Conservation (phyloP, 2,888 invertebrate genomes). For the Drosophila pseudotalamancana region DNA sequence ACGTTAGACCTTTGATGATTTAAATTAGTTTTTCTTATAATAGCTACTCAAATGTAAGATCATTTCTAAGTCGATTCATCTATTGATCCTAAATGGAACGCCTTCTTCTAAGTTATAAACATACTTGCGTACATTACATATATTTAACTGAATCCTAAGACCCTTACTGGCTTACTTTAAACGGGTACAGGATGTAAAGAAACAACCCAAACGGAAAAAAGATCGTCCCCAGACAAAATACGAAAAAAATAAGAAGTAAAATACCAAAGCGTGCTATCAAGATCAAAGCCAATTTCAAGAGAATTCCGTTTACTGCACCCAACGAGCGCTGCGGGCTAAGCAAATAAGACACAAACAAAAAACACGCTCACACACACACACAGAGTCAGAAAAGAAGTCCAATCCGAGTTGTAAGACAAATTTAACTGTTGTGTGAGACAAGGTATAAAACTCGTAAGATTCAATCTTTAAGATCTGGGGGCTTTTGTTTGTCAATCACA, state of each 20-base stretch:
- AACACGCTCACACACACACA: conserved; percentile 1
- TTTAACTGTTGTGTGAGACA: conserved; percentile 39
- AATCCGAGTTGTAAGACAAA: conserved; percentile 21
- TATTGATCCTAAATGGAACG: no score
- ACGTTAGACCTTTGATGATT: no score
- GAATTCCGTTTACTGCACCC: conserved; percentile 58
- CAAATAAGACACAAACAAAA: conserved; percentile 35
- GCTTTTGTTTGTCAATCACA: conserved; percentile 9
- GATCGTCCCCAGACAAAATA: not conserved
- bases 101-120: no score
- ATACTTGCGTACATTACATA: no score
- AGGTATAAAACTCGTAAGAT: conserved; percentile 35
- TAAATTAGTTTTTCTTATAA: no score
- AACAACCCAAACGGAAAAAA: not conserved
- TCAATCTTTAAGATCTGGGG: conserved; percentile 23
- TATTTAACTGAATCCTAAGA: no score
- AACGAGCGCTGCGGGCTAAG: conserved; percentile 15
- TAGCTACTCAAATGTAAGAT: no score
- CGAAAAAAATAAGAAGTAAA: conserved; percentile 20
- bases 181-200: no score
- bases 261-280: conserved; percentile 61
- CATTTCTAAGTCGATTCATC: no score
- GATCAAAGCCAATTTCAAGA: conserved; percentile 68
- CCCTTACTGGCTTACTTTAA: no score
- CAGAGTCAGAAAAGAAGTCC: conserved; percentile 30